phyloP scores from a whole-genome alignment of 2,888 invertebrate species.

The Parnassius apollo region DNA sequence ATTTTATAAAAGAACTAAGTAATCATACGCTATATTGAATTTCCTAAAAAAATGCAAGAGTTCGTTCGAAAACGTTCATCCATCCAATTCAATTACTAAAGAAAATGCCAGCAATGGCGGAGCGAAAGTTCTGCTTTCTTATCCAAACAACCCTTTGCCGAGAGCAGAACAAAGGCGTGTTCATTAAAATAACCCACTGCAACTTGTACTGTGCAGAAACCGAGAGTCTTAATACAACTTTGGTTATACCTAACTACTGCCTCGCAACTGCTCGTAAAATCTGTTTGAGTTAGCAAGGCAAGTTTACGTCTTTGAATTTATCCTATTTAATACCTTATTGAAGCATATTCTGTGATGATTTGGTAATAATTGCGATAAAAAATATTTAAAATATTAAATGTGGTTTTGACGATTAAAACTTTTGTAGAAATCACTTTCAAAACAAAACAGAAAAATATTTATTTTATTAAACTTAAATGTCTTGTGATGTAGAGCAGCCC shows the following conservation, averaged over 20 bases:
- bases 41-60: constrained; percentile 30
- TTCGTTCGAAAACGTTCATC: too few species aligned
- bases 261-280: not conserved
- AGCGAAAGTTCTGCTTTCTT: constrained; percentile 68
- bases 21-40: too few species aligned
- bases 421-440: too few species aligned
- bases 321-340: not conserved
- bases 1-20: too few species aligned
- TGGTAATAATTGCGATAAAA: too few species aligned
- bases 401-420: too few species aligned
- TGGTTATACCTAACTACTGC: constrained; percentile 5
- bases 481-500: too few species aligned
- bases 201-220: constrained; percentile 31
- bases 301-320: not conserved
- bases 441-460: too few species aligned
- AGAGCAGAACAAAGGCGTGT: constrained; percentile 65
- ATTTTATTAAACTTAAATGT: too few species aligned
- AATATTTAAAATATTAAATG: too few species aligned
- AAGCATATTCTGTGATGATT: not conserved
- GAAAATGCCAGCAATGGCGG: constrained; percentile 56
- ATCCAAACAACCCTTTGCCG: constrained; percentile 68
- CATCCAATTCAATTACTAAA: constrained; percentile 72
- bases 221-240: constrained; percentile 11
- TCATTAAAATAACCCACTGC: constrained; percentile 67
- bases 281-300: not conserved